Evolutionary conservation across 2,797 vertebrate genomes (phyloP), one percentile per base, ranked within the genome.

Genomic region (Atherinosoma microstoma): DNA sequence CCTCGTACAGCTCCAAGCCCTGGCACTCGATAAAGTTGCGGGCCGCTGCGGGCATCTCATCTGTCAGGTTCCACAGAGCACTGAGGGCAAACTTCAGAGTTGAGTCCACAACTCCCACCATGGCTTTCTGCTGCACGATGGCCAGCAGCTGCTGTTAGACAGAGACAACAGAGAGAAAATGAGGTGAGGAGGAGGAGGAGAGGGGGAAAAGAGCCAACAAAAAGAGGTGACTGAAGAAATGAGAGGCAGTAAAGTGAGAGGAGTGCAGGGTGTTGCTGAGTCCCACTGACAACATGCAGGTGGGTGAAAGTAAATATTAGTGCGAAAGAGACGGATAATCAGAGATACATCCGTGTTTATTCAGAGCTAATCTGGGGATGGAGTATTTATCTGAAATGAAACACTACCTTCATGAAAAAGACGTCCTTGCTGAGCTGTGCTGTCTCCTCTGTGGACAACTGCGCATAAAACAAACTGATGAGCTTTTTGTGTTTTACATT

Each of bases 21-120:
- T 96, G 95, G 82, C 97, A 97, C 91, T 96, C 93, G 76, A 99
- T 96, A 88, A 98, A 99, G 92, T 95, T 96, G 80, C 93, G 93
- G 68, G 96, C 96, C 0, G 96, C 96, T 0, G 93, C 91, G 72
- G 97, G 97, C 65, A 95, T 97, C 90, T 99, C 96, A 83, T 99
- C 97, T 0, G 97, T 99, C 83, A 98, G 95, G 91, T 97, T 98
- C 97, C 97, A 99, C 90, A 98, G 95, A 76, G 96, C 96, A 13
- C 95, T 98, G 86, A 98, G 32, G 12, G 97, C 97, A 77, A 98
- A 98, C 88, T 96, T 97, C 75, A 99, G 93, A 11, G 96, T 97
- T 70, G 96, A 94, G 87, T 99, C 96, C 73, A 97, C 95, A 53
- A 95, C 95, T 84, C 96, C 97, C 80, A 94, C 92, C 90, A 95